These are phyloP conservation scores for Promerops cafer DNA, from an alignment of 2,113 vertebrate species.

Conservation along the genomic window DNA sequence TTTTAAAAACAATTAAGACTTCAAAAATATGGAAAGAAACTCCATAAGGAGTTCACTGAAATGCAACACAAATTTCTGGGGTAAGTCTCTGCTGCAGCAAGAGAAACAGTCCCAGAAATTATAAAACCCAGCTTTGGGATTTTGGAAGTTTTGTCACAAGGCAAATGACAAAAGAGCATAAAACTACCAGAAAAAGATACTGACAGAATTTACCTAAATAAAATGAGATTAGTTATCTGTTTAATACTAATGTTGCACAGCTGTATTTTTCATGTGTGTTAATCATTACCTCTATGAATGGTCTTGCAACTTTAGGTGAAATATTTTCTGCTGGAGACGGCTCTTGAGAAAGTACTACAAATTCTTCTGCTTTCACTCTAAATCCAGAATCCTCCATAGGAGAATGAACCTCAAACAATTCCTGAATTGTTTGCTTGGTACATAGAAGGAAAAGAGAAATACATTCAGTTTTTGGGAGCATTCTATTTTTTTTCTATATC, in stretches of 20 bases:
- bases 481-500: neutral
- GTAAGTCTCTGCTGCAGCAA: neutral
- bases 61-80: neutral
- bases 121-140: neutral
- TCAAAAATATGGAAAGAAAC: neutral
- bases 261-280: neutral
- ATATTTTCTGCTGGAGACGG: slow-evolving; percentile 87
- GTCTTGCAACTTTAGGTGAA: slow-evolving; percentile 86
- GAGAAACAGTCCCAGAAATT: neutral
- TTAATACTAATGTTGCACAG: neutral
- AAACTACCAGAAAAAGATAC: neutral
- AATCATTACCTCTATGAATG: slow-evolving; percentile 80
- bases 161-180: neutral
- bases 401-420: slow-evolving; percentile 91
- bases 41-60: neutral
- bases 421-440: slow-evolving; percentile 87
- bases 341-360: slow-evolving; percentile 90
- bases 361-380: slow-evolving; percentile 86
- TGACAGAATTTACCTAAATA: neutral
- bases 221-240: neutral
- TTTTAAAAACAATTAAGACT: neutral
- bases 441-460: neutral
- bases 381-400: slow-evolving; percentile 79
- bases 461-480: neutral
- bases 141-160: neutral